These are phyloP conservation scores for Conus canariensis DNA, from an alignment of 2,888 invertebrate species.

Conservation along the genomic window DNA sequence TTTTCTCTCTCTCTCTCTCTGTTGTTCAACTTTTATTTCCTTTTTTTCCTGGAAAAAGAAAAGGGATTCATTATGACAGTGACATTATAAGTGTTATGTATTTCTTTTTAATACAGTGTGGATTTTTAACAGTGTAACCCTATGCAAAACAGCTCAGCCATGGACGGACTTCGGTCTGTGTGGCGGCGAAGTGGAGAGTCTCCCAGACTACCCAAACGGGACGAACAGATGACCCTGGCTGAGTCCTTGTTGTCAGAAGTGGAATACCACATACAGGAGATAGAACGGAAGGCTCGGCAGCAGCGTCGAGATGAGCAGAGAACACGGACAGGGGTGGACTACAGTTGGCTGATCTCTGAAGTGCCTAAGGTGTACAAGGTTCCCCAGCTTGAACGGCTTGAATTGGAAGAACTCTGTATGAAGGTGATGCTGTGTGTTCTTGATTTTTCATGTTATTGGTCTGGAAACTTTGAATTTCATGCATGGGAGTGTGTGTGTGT, in stretches of 20 bases:
- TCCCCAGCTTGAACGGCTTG: constrained; percentile 73
- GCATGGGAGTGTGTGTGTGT: background rate
- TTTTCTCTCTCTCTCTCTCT: no score
- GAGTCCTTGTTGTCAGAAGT: constrained; percentile 71
- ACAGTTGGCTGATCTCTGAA: constrained; percentile 73
- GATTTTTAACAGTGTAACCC: no score
- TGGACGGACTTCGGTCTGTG: constrained; percentile 29
- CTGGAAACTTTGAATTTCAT: background rate
- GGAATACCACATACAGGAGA: constrained; percentile 67
- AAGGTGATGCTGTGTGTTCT: constrained; percentile 57
- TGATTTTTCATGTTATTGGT: background rate
- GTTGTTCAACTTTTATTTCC: no score
- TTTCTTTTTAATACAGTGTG: no score
- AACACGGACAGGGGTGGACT: constrained; percentile 70
- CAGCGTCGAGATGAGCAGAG: constrained; percentile 63
- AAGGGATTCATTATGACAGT: no score
- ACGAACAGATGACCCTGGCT: constrained; percentile 61
- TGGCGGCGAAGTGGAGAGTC: constrained; percentile 39
- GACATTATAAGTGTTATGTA: no score
- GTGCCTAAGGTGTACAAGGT: constrained; percentile 69
- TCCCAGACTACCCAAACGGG: constrained; percentile 59
- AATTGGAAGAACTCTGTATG: constrained; percentile 73
- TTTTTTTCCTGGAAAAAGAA: no score
- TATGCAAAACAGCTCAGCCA: background rate
- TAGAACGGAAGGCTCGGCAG: constrained; percentile 61